phyloP scores from a whole-genome alignment of 1,140 invertebrate species.

The Laupala kohalensis region DNA sequence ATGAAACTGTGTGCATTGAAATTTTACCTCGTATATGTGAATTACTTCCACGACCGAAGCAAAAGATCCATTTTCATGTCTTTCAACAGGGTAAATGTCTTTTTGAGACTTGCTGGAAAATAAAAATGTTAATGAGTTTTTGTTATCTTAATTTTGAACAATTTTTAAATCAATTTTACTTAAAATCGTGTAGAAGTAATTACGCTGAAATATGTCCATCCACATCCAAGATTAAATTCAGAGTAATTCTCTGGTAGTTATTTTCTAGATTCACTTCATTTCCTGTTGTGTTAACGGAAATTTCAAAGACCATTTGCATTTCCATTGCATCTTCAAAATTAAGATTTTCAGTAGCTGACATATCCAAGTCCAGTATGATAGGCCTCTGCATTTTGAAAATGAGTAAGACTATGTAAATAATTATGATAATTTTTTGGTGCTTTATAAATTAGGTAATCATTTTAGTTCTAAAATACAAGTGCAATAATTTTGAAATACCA shows the following conservation, averaged over 20 bases:
- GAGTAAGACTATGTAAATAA: no score
- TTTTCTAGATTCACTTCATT: neutral
- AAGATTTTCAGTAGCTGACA: neutral
- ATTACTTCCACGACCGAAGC: neutral
- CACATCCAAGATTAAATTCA: neutral
- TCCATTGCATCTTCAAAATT: neutral
- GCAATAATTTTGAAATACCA: no score
- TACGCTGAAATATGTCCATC: neutral
- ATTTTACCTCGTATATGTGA: neutral
- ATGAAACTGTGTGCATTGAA: neutral
- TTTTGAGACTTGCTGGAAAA: neutral
- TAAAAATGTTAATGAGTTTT: neutral
- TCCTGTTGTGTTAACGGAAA: neutral
- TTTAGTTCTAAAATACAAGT: no score
- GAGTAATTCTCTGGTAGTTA: neutral
- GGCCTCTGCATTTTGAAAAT: neutral
- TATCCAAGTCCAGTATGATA: neutral
- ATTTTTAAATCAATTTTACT: no score
- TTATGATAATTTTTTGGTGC: no score
- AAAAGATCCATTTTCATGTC: neutral
- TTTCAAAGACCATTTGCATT: neutral
- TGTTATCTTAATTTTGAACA: no score
- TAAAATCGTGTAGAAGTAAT: no score
- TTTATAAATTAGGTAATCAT: no score
- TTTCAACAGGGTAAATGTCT: neutral